Conservation (phyloP, 2,888 invertebrate species). For the Heliconius cydno region DNA sequence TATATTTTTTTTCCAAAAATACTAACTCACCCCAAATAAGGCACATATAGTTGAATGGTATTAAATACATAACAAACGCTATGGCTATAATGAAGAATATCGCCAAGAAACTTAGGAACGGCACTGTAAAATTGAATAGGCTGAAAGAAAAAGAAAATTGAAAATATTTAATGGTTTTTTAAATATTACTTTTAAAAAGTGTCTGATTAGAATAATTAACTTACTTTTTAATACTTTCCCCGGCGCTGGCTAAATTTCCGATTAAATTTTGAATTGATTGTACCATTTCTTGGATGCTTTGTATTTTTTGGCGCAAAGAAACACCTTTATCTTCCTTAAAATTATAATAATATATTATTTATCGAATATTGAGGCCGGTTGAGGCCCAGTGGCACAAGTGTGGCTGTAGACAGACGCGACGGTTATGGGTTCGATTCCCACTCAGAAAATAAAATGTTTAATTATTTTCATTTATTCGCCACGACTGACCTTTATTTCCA, state of each 20-base stretch:
- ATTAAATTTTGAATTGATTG: conserved; percentile 97
- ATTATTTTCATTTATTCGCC: too few species aligned
- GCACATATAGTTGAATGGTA: conserved; percentile 94
- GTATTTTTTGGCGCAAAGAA: conserved; percentile 93
- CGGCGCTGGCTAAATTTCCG: conserved; percentile 93
- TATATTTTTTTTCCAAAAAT: conserved; percentile 25
- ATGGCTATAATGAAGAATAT: conserved; percentile 88
- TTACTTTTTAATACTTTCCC: conserved; percentile 97
- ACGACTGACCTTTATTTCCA: too few species aligned
- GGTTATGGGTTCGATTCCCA: too few species aligned
- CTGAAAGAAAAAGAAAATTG: conserved; percentile 79
- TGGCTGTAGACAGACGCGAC: too few species aligned
- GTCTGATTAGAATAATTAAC: conserved; percentile 50
- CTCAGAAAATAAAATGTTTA: too few species aligned
- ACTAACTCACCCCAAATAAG: conserved; percentile 90
- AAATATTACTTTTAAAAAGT: too few species aligned
- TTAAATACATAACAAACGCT: conserved; percentile 90
- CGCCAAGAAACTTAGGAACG: conserved; percentile 95
- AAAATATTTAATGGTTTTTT: too few species aligned
- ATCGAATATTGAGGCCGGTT: not conserved
- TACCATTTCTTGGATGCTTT: conserved; percentile 96
- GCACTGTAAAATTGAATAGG: conserved; percentile 97
- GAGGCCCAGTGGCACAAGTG: too few species aligned
- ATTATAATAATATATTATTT: conserved; percentile 13
- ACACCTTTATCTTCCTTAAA: conserved; percentile 94